A percentile compares a stretch with the other conserved stretches of the same genome.
Conservation (phyloP, 2,888 invertebrate genomes). For the Dynastes tityus region DNA sequence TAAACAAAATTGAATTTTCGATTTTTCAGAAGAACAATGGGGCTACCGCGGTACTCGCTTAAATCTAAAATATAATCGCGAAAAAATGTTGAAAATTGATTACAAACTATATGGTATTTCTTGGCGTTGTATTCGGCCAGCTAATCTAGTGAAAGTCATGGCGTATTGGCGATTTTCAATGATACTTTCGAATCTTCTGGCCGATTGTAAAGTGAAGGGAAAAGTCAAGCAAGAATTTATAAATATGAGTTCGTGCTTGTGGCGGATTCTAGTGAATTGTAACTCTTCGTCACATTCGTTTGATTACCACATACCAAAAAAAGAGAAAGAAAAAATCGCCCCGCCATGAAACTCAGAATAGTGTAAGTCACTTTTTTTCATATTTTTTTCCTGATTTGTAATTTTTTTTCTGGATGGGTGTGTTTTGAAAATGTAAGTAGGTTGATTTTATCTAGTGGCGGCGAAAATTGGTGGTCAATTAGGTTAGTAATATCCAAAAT, state of each 20-base stretch:
- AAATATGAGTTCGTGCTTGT: constrained; percentile 67
- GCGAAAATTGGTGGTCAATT: neutral
- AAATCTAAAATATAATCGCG: constrained; percentile 32
- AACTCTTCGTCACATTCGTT: constrained; percentile 64
- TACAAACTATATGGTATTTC: constrained; percentile 33
- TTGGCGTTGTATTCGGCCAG: constrained; percentile 27
- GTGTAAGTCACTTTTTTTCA: constrained; percentile 63
- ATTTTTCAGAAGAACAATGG: neutral
- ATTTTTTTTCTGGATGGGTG: neutral
- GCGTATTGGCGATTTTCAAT: constrained; percentile 28
- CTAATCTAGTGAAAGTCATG: constrained; percentile 25
- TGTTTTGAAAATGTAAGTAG: neutral
- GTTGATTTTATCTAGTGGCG: too few species aligned
- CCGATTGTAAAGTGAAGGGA: constrained; percentile 69
- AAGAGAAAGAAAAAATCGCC: constrained; percentile 10
- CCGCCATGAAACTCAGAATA: constrained; percentile 64
- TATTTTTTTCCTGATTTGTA: neutral
- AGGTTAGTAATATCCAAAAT: too few species aligned
- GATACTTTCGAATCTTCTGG: constrained; percentile 56
- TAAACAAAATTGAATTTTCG: neutral
- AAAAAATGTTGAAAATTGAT: constrained; percentile 45
- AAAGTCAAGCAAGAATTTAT: constrained; percentile 68
- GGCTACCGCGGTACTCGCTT: constrained; percentile 1
- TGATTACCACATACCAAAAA: constrained; percentile 49
- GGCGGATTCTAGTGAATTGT: constrained; percentile 66